phyloP scores from a whole-genome alignment of 2,797 vertebrate species.

The Neostethus bicornis region DNA sequence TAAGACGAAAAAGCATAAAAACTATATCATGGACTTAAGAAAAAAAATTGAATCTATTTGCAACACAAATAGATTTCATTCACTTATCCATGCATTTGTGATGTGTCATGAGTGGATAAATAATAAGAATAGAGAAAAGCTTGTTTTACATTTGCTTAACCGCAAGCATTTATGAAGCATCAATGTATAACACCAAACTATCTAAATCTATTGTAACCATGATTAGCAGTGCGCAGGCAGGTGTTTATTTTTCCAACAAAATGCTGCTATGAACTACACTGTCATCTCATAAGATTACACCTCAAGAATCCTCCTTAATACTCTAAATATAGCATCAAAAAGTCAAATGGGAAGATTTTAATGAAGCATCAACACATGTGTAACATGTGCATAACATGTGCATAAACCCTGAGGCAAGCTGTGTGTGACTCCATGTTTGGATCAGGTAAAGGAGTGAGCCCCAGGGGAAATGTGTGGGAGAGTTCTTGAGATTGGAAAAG shows the following conservation, averaged over 20 bases:
- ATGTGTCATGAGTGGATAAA: conserved; percentile 11
- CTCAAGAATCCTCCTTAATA: conserved; percentile 3
- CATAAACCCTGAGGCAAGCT: conserved; percentile 3
- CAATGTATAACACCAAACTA: not conserved
- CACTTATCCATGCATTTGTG: not conserved
- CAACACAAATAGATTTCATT: conserved; percentile 10
- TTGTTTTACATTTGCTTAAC: conserved; percentile 43
- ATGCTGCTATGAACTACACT: conserved; percentile 19
- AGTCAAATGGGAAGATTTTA: conserved; percentile 11
- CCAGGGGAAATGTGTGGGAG: conserved; percentile 49
- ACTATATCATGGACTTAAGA: conserved; percentile 15
- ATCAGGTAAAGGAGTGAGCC: conserved; percentile 39
- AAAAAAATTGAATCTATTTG: conserved; percentile 7
- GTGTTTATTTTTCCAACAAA: conserved; percentile 20
- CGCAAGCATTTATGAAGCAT: conserved; percentile 27
- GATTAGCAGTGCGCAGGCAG: conserved; percentile 6
- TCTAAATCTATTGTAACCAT: not conserved
- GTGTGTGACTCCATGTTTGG: conserved; percentile 6
- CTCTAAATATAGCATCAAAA: not conserved
- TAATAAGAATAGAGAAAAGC: conserved; percentile 36
- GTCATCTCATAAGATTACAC: conserved; percentile 38
- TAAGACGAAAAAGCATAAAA: conserved; percentile 21
- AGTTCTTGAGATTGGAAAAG: conserved; percentile 44
- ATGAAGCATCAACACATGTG: conserved; percentile 8
- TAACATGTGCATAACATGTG: not conserved